A percentile compares a stretch with the other conserved stretches of the same genome.
phyloP scores from a whole-genome alignment of 2,113 vertebrate genomes.

The Aldabrachelys gigantea region DNA sequence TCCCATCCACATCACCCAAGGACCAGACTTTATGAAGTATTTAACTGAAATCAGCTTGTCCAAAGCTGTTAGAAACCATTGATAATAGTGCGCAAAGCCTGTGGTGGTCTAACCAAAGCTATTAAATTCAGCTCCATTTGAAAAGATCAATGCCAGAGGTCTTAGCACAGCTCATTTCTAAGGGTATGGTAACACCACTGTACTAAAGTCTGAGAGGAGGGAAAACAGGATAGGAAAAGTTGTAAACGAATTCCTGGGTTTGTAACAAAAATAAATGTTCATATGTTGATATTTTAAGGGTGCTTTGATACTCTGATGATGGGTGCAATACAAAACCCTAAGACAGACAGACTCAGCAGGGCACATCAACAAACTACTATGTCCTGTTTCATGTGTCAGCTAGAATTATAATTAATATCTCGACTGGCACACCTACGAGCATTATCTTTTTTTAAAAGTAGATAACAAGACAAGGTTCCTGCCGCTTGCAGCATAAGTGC shows the following conservation, averaged over 20 bases:
- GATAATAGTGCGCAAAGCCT: slow-evolving; percentile 30
- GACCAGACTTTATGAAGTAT: slow-evolving; percentile 27
- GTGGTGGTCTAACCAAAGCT: slow-evolving; percentile 49
- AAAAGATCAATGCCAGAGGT: not conserved
- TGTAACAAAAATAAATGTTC: slow-evolving; percentile 41
- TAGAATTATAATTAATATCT: not conserved
- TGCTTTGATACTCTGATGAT: not conserved
- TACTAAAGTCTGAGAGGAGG: not conserved
- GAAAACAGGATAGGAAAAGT: not conserved
- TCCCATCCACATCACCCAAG: not conserved
- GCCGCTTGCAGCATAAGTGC: not conserved
- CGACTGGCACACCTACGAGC: not conserved
- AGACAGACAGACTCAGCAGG: not conserved
- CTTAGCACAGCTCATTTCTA: not conserved
- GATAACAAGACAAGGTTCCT: not conserved
- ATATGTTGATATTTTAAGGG: not conserved
- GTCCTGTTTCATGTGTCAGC: not conserved
- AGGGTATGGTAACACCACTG: not conserved
- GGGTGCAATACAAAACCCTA: not conserved
- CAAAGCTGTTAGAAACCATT: slow-evolving; percentile 3
- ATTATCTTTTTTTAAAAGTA: not conserved
- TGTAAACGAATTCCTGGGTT: slow-evolving; percentile 45
- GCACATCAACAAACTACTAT: not conserved
- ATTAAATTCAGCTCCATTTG: slow-evolving; percentile 45
- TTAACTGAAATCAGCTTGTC: slow-evolving; percentile 39